A percentile compares a stretch with the other conserved stretches of the same genome.
These are phyloP conservation scores for Desoria tigrina DNA, from an alignment of 2,888 invertebrate species.

Conservation along the genomic window DNA sequence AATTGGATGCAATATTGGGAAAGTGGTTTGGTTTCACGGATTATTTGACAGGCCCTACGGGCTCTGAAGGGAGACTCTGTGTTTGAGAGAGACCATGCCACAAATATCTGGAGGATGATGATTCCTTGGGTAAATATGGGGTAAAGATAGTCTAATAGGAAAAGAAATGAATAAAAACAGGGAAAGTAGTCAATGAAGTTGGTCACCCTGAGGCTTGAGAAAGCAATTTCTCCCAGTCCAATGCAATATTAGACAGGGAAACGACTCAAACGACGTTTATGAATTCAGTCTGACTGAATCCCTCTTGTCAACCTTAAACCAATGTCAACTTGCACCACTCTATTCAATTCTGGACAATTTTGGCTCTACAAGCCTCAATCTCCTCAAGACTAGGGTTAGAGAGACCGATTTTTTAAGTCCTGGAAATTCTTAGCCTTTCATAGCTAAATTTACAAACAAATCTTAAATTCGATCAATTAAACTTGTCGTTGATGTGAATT, in stretches of 20 bases:
- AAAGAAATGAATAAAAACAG: slow-evolving; percentile 45
- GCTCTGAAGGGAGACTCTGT: neutral
- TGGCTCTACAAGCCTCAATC: no score
- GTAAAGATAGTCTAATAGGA: slow-evolving; percentile 41
- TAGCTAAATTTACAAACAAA: no score
- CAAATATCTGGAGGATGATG: slow-evolving; percentile 29
- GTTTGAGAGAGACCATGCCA: neutral
- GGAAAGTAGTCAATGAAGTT: slow-evolving; percentile 34
- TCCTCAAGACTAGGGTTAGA: no score
- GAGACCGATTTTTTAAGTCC: no score
- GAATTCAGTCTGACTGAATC: no score
- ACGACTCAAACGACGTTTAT: no score
- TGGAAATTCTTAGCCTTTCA: no score
- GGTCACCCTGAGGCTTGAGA: slow-evolving; percentile 42
- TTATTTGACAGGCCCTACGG: slow-evolving; percentile 14
- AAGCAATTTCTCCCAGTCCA: slow-evolving; percentile 45
- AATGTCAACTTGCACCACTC: no score
- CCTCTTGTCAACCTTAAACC: no score
- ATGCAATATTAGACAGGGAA: slow-evolving; percentile 3
- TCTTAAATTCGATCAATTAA: no score
- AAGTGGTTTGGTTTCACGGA: slow-evolving; percentile 21
- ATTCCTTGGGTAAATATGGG: slow-evolving; percentile 50
- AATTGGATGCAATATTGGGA: slow-evolving; percentile 16
- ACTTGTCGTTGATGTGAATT: no score
- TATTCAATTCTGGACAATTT: no score